Conservation (phyloP, 2,113 vertebrate genomes). For the Aldabrachelys gigantea region DNA sequence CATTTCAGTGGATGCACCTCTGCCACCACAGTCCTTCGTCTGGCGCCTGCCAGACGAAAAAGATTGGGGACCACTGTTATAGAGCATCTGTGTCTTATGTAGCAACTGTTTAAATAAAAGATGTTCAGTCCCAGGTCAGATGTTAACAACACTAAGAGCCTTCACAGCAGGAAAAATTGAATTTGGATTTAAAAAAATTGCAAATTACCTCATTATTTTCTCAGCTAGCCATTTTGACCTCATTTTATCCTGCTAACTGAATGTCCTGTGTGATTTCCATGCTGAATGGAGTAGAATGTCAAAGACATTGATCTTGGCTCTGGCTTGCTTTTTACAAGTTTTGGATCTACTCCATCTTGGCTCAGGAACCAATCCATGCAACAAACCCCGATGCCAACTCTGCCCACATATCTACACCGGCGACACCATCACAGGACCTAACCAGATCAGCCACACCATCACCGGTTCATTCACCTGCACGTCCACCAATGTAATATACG, state of each 20-base stretch:
- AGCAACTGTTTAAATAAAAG: not conserved
- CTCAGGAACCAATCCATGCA: no score
- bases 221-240: slow-evolving; percentile 39
- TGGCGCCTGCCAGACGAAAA: no score
- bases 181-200: not conserved
- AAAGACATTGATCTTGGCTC: slow-evolving; percentile 29
- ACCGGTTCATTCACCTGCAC: no score
- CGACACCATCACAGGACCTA: no score
- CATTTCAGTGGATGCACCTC: no score
- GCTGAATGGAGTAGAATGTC: slow-evolving; percentile 50
- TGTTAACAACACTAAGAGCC: not conserved
- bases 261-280: not conserved
- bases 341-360: not conserved
- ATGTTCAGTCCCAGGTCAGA: not conserved
- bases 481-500: no score
- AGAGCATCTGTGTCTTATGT: fast-evolving
- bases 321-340: not conserved
- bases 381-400: no score
- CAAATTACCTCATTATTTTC: not conserved
- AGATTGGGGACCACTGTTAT: no score
- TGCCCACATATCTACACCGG: no score
- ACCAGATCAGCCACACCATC: no score
- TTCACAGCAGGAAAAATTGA: not conserved
- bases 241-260: slow-evolving; percentile 7
- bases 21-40: no score